Evolutionary conservation across 1,140 invertebrate species (phyloP), one percentile per base, ranked within the genome.

Genomic region (Plodia interpunctella): DNA sequence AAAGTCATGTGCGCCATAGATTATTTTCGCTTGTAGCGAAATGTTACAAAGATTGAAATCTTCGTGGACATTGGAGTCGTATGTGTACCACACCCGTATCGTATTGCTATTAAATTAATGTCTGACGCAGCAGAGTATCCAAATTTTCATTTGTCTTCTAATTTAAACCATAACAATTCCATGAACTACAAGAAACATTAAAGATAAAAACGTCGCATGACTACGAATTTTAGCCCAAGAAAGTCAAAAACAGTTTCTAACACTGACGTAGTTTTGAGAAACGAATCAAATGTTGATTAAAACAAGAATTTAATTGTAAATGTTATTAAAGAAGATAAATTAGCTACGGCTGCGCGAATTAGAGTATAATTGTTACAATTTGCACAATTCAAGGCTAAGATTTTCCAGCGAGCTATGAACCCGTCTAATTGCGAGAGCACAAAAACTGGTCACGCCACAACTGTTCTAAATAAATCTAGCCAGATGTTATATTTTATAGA

Each of bases 321-420:
- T 1, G 10, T 44, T 44, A 44, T 44, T 17, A 15, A 4, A 15
- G 15, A 44, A 15, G 15, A 44, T 44, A n/a, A 44, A 44, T 44
- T 44, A 10, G 38, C 38, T 5, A 1, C 15, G 15, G 10, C 13
- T 44, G 38, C 4, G 38, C 13, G 38, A 44, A 44, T 44, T 44
- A 15, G 15, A 5, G 15, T 15, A 17, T 44, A 44, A 44, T 44
- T 44, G 38, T 44, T 44, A 44, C 38, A 44, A 44, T 44, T 44
- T 44, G 38, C 38, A 44, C 38, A 17, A 44, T 44, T 44, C 38
- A 44, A 44, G 38, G 38, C 38, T 44, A 44, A 15, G 38, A 44
- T 44, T 44, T 44, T 44, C 38, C 38, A 44, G 38, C 9, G 38
- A 44, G 38, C 38, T 44, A 44, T 44, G 38, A 44, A 44, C 38